These are phyloP conservation scores for Drosophila dunni DNA, from an alignment of 1,140 invertebrate genomes.

Conservation along the genomic window DNA sequence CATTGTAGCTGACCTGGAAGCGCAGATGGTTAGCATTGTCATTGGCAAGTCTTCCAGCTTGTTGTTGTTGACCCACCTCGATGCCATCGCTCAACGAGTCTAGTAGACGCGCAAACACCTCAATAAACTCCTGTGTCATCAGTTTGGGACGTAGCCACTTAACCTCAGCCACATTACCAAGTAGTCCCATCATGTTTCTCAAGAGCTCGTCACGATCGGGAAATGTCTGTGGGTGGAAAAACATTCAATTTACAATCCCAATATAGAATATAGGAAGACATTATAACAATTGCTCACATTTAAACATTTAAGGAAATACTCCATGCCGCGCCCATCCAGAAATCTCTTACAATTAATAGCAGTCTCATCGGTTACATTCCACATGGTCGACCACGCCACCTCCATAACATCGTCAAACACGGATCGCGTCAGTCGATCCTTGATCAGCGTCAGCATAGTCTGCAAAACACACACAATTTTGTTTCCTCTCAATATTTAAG, in stretches of 20 bases:
- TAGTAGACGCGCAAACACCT: constrained; percentile 94
- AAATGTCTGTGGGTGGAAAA: constrained; percentile 88
- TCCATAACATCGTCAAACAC: constrained; percentile 98
- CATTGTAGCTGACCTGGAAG: constrained; percentile 96
- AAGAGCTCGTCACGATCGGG: constrained; percentile 94
- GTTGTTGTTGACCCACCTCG: constrained; percentile 88
- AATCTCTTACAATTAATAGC: constrained; percentile 96
- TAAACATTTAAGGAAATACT: constrained; percentile 93
- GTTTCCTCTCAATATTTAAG: constrained; percentile 14
- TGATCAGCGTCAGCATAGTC: constrained; percentile 94
- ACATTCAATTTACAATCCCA: not conserved
- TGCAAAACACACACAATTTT: constrained; percentile 84
- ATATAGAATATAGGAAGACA: not conserved
- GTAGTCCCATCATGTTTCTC: constrained; percentile 97
- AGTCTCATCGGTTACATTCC: constrained; percentile 99
- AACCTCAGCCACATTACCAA: constrained; percentile 98
- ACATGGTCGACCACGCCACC: constrained; percentile 98
- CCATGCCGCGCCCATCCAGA: constrained; percentile 93
- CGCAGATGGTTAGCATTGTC: constrained; percentile 71
- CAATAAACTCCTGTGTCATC: constrained; percentile 93
- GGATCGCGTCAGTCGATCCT: constrained; percentile 89
- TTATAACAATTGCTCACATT: constrained; percentile 85
- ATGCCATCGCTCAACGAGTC: constrained; percentile 96
- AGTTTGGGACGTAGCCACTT: constrained; percentile 91
- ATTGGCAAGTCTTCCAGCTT: constrained; percentile 55